Conservation (phyloP, 2,888 invertebrate species). For the Drosophila longiperda region DNA sequence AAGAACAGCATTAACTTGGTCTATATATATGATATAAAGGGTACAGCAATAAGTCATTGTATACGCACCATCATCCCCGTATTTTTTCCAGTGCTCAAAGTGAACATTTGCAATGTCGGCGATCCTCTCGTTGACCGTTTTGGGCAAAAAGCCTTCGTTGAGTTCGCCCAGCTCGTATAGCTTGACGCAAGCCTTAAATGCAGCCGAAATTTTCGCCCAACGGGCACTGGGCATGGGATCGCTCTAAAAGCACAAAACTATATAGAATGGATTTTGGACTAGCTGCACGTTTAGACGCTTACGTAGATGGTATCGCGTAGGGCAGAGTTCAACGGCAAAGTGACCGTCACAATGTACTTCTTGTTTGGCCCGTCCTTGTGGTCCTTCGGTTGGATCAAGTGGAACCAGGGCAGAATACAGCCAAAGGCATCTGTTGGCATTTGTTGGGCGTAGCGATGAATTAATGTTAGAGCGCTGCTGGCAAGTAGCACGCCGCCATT, state of each 20-base stretch:
- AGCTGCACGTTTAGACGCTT: slow-evolving; percentile 62
- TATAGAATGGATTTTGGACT: not conserved
- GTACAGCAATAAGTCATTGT: not conserved
- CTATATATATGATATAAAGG: not conserved
- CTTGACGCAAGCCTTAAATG: slow-evolving; percentile 90
- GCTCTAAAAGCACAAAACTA: slow-evolving; percentile 86
- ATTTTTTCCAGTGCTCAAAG: slow-evolving; percentile 88
- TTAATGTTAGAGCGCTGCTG: slow-evolving; percentile 83
- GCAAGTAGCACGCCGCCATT: slow-evolving; percentile 74
- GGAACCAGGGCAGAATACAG: slow-evolving; percentile 85
- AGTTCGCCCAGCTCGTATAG: slow-evolving; percentile 91
- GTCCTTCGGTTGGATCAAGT: slow-evolving; percentile 66
- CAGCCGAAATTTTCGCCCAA: slow-evolving; percentile 92
- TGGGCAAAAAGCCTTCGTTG: slow-evolving; percentile 89
- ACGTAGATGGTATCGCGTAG: slow-evolving; percentile 90
- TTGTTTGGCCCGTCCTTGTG: too few species aligned
- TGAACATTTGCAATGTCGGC: slow-evolving; percentile 85
- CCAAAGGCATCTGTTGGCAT: slow-evolving; percentile 93
- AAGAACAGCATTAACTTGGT: too few species aligned
- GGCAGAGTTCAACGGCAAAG: slow-evolving; percentile 92
- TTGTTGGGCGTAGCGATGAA: slow-evolving; percentile 92
- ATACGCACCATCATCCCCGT: slow-evolving; percentile 68
- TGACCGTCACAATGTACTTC: slow-evolving; percentile 85
- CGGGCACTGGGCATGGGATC: slow-evolving; percentile 86
- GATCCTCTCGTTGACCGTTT: slow-evolving; percentile 76